Base-by-base conservation (phyloP, 2,797 vertebrate species). In the Bradypodion pumilum region DNA sequence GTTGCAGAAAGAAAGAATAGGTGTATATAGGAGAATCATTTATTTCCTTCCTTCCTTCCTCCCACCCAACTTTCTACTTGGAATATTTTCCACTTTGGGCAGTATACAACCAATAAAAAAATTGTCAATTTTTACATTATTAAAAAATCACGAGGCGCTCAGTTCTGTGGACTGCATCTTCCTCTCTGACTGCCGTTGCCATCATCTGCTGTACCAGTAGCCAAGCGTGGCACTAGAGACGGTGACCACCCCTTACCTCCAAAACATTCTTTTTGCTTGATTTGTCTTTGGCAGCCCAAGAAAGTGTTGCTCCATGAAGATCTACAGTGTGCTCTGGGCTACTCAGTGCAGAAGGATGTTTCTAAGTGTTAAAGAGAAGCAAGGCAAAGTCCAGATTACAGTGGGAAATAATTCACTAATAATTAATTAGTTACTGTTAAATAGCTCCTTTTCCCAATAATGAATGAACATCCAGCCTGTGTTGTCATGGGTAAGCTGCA, bases 261-360 rank as follows among this genome's bases (percentile, higher is more conserved):
- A 99, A 90, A 60, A 98, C 98, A 0, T 99, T 97, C 92, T 98
- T 99, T 94, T 97, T 99, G 94, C 98, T 99, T 23, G 98, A 99
- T 78, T 98, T 99, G 88, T 98, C 98, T 88, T 95, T 98, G 85
- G 94, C 0, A 0, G 98, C 98, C 98, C 97, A 97, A 66, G 81
- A 0, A 1, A 98, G 91, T 0, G 92, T 89, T 2, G 97, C 97
- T 59, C 98, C 98, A 2, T 91, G 95, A 85, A 99, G 95, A 1
- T 98, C 96, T 62, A 98, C 96, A 0, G 97, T 99, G 93, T 96
- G 97, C 82, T 99, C 98, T 0, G 98, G 97, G 16, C 96, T 94
- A 16, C 97, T 98, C 94, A 98, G 95, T 42, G 94, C 97, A 29
- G 94, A 92, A 81, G 95, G 93, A 60, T 97, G 98, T 69, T 89